Conservation (phyloP, 2,113 vertebrate species). For the Ascaphus truei region DNA sequence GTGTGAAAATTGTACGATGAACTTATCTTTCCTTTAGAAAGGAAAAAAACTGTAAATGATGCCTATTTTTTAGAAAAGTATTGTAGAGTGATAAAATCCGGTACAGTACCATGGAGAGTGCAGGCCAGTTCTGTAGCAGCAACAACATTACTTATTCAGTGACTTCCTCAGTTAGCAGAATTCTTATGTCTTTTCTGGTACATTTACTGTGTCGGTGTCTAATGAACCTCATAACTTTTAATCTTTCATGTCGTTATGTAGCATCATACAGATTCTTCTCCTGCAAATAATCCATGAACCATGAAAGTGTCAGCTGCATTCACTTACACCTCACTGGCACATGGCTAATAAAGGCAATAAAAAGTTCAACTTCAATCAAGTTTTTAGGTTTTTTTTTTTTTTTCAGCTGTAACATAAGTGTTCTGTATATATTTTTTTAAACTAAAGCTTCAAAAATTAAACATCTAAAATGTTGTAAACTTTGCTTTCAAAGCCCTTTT, state of each 20-base stretch:
- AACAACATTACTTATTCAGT: no score
- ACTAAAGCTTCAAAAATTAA: constrained; percentile 10
- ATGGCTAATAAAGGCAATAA: constrained; percentile 14
- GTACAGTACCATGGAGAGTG: no score
- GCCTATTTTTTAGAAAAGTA: no score
- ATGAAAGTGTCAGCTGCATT: constrained; percentile 11
- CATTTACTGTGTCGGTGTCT: no score
- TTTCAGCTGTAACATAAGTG: not conserved
- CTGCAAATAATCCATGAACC: constrained; percentile 22
- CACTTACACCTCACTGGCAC: constrained; percentile 11
- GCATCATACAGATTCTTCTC: constrained; percentile 2
- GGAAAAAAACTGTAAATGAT: no score
- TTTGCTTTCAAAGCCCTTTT: constrained; percentile 8
- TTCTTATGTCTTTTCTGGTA: no score
- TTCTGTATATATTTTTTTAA: not conserved
- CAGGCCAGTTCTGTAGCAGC: no score
- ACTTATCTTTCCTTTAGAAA: no score
- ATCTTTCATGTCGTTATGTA: constrained; percentile 6
- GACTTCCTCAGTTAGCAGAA: no score
- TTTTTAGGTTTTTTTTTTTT: not conserved
- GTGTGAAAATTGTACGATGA: no score
- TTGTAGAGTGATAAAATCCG: no score
- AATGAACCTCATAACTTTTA: not conserved
- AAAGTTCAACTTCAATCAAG: not conserved
- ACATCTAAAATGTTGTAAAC: constrained; percentile 3